Evolutionary conservation across 35 echinoderm and acorn worm species (phyloP).

Genomic region (Anneissia japonica): DNA sequence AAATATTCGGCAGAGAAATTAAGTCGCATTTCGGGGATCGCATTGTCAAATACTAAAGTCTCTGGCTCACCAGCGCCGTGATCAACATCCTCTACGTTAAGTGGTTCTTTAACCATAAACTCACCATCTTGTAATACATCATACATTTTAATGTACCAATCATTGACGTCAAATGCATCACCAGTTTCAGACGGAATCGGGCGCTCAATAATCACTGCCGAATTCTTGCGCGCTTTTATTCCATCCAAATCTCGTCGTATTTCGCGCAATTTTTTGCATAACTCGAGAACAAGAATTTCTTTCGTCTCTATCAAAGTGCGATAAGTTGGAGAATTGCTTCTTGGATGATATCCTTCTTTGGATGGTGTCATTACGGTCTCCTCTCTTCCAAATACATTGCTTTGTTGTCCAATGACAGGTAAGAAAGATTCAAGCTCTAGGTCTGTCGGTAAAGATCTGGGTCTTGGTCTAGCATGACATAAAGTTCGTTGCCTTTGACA

Average conservation of each 20-base stretch:
- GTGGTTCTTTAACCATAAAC: background rate
- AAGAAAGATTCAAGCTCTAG: background rate
- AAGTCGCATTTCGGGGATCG: background rate
- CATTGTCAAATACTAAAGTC: background rate
- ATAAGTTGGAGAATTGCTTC: conserved; percentile 48
- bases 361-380: conserved; percentile 14
- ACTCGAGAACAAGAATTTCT: conserved; percentile 14
- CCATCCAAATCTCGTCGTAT: conserved; percentile 14
- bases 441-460: background rate
- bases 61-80: background rate
- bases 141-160: conserved; percentile 22
- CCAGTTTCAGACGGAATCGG: background rate
- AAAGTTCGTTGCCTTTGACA: background rate
- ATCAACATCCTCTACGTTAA: background rate
- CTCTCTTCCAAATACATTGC: background rate
- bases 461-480: background rate
- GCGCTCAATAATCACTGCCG: background rate
- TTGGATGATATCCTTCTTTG: conserved; percentile 30
- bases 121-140: conserved; percentile 1
- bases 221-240: conserved; percentile 26
- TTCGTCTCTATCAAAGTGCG: conserved; percentile 4
- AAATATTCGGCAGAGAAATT: conserved; percentile 11
- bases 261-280: conserved; percentile 12
- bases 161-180: background rate
- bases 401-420: background rate